Conservation (phyloP, 1,140 invertebrate species). For the Pachyrhynchus sulphureomaculatus region DNA sequence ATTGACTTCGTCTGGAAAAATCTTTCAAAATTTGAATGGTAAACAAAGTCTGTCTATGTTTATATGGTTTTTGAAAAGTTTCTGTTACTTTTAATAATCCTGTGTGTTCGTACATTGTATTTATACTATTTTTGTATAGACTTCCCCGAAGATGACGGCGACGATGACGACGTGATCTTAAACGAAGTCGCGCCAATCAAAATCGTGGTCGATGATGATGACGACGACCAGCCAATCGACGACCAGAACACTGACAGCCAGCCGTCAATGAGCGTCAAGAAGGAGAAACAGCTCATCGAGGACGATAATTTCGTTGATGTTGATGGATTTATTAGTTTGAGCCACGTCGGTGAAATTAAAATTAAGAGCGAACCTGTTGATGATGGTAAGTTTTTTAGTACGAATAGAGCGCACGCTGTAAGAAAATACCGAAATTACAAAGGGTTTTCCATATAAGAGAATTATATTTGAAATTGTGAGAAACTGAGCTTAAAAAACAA, state of each 20-base stretch:
- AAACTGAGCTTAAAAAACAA: too few species aligned
- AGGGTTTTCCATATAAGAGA: too few species aligned
- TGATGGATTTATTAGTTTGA: slow-evolving; percentile 41
- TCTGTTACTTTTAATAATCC: too few species aligned
- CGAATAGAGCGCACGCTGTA: too few species aligned
- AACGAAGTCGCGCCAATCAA: slow-evolving; percentile 50
- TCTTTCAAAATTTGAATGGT: too few species aligned
- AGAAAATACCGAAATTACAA: too few species aligned
- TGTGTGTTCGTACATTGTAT: too few species aligned
- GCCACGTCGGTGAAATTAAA: slow-evolving; percentile 51
- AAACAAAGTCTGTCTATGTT: too few species aligned
- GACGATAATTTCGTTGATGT: slow-evolving; percentile 54
- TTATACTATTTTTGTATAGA: neutral
- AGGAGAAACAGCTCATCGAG: slow-evolving; percentile 48
- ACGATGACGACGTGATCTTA: slow-evolving; percentile 61
- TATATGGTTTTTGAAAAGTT: too few species aligned
- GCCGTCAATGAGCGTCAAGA: slow-evolving; percentile 29
- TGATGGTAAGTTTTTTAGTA: slow-evolving; percentile 53
- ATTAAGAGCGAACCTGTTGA: slow-evolving; percentile 63
- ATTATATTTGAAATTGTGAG: too few species aligned
- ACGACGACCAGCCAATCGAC: slow-evolving; percentile 52
- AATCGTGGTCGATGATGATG: slow-evolving; percentile 56
- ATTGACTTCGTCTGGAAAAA: too few species aligned
- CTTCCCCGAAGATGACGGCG: slow-evolving; percentile 42
- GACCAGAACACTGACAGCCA: slow-evolving; percentile 30